Percentiles rank a stretch among this genome's conserved stretches.
Conservation (phyloP, 2,888 invertebrate genomes). For the Odontothrips loti region DNA sequence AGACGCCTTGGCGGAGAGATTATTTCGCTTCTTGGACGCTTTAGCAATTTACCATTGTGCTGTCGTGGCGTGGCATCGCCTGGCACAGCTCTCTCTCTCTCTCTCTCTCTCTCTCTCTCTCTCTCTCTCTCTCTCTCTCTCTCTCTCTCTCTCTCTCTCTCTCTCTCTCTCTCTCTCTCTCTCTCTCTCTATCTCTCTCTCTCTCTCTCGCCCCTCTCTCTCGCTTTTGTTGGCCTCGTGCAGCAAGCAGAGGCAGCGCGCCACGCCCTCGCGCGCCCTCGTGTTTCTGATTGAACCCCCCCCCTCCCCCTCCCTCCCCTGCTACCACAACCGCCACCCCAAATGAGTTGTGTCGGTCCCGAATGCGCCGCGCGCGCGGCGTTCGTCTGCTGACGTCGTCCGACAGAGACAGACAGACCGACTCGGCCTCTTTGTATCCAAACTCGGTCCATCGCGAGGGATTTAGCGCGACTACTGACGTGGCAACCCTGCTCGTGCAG, state of each 20-base stretch:
- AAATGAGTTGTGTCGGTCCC: too few relatives aligned
- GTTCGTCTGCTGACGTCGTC: background rate
- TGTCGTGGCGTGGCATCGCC: background rate
- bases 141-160: background rate
- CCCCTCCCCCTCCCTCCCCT: too few relatives aligned
- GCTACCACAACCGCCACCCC: too few relatives aligned
- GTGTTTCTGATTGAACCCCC: too few relatives aligned
- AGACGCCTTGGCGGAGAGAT: background rate
- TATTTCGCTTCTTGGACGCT: conserved; percentile 22
- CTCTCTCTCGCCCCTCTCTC: too few relatives aligned
- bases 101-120: background rate
- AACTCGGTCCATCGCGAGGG: too few relatives aligned
- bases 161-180: background rate
- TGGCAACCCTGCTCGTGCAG: too few relatives aligned
- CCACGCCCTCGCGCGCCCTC: too few relatives aligned
- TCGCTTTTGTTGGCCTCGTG: too few relatives aligned
- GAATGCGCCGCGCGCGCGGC: background rate
- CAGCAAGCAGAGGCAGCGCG: too few relatives aligned
- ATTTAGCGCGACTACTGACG: too few relatives aligned
- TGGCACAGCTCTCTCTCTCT: background rate
- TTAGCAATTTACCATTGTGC: conserved; percentile 11
- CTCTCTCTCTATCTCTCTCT: background rate
- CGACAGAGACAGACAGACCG: background rate
- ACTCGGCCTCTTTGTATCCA: background rate
- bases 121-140: too few relatives aligned